Base-by-base conservation (phyloP, 2,113 vertebrate species). In the Microcebus murinus region DNA sequence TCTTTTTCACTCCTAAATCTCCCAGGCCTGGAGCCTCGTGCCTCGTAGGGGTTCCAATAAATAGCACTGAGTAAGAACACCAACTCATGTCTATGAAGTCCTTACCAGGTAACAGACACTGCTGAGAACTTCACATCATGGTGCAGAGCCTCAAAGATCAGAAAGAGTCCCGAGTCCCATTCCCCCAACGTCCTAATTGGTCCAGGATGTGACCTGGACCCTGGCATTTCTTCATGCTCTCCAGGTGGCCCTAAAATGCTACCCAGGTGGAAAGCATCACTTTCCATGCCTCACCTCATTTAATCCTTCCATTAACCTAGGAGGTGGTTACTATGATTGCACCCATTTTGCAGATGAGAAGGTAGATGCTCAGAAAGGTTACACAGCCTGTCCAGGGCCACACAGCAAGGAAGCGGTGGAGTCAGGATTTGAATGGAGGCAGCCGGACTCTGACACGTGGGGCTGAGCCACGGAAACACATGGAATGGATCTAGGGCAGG, bases 91-190 rank as follows among this genome's bases (percentile, higher is more conserved):
- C 65, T 11, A 13, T 39, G 1, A 34, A 29, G 27, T 31, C 70
- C 27, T 77, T 42, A 1, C n/a, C 14, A 31, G 20, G 67, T 25
- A 6, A 27, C 42, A 15, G 80, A 27, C 6, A 6, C 36, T 65
- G 89, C 86, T 48, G 12, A 77, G 52, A 61, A 0, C 39, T 20
- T 39, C 1, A 20, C 9, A 20, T 23, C 0, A 2, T 3, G 12
- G 14, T 34, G 11, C 2, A 2, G 29, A 9, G 1, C 42, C 29
- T 81, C 27, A 2, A 79, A 48, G 29, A 59, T 3, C 7, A 12
- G 25, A 50, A 36, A 90, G 36, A 42, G 42, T 42, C 18, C 11
- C 0, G 0, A 68, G 70, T 15, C 36, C 48, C 3, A 0, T 21
- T 36, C 9, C 52, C 48, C 50, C 36, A 68, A 59, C 20, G 11